Percentiles rank a stretch among this genome's conserved stretches.
Evolutionary conservation across 2,797 vertebrate species (phyloP).

Genomic region (Aulostomus chinensis): DNA sequence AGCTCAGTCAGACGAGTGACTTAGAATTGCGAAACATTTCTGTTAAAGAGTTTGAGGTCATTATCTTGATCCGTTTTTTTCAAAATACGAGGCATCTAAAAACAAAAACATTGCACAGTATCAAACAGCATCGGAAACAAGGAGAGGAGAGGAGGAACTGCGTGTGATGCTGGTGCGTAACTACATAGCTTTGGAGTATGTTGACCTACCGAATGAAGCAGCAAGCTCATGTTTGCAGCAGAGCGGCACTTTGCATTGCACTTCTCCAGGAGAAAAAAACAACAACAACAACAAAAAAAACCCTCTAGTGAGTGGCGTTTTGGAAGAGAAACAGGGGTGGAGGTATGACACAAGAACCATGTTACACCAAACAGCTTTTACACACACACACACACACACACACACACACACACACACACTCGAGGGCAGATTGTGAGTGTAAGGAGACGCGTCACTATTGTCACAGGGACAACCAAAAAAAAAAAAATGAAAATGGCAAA

Average conservation of each 20-base stretch:
- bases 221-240: slow-evolving; percentile 18
- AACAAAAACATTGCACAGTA: slow-evolving; percentile 18
- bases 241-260: too few relatives aligned
- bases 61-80: too few relatives aligned
- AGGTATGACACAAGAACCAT: too few relatives aligned
- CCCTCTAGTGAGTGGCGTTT: slow-evolving; percentile 17
- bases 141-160: not conserved
- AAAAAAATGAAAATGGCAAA: not conserved
- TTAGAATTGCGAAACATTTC: slow-evolving; percentile 9
- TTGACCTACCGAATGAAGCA: slow-evolving; percentile 6
- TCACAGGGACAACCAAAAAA: too few relatives aligned
- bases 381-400: too few relatives aligned
- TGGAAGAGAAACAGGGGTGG: slow-evolving; percentile 13
- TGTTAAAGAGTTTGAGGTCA: slow-evolving; percentile 19
- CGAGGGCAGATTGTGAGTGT: slow-evolving; percentile 9
- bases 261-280: slow-evolving; percentile 15
- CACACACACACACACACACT: not conserved
- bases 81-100: not conserved
- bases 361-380: too few relatives aligned
- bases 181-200: slow-evolving; percentile 20
- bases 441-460: too few relatives aligned
- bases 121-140: slow-evolving; percentile 2
- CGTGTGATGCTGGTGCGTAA: slow-evolving; percentile 16
- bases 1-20: not conserved
- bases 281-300: too few relatives aligned